These are phyloP conservation scores for Dexiosoma caninum DNA, from an alignment of 2,888 invertebrate genomes.

Conservation along the genomic window DNA sequence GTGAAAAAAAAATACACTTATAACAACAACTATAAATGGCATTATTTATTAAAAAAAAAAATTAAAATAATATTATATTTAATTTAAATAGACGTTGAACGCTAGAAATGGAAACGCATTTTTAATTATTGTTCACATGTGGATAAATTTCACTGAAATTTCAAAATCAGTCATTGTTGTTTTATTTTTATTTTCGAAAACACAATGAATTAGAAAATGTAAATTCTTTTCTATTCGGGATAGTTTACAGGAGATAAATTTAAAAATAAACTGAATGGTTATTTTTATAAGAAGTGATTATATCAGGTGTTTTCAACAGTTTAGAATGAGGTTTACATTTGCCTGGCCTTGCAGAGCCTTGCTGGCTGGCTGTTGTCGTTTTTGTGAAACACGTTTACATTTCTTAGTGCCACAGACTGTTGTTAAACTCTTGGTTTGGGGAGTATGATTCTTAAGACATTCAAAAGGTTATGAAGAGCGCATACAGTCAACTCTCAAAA, in stretches of 20 bases:
- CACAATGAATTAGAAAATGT: neutral
- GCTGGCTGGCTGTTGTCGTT: too few relatives aligned
- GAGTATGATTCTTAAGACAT: too few relatives aligned
- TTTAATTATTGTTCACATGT: conserved; percentile 44
- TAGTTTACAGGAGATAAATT: neutral
- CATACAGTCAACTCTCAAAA: too few relatives aligned
- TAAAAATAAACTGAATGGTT: neutral
- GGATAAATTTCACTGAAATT: conserved; percentile 44
- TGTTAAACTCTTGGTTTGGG: too few relatives aligned
- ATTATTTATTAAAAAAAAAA: too few relatives aligned
- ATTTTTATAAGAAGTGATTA: too few relatives aligned
- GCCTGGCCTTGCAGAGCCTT: too few relatives aligned
- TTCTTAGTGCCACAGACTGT: too few relatives aligned
- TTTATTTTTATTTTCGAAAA: neutral
- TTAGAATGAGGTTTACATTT: too few relatives aligned
- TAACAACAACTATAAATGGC: neutral
- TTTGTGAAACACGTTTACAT: too few relatives aligned
- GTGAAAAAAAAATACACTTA: neutral
- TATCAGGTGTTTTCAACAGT: too few relatives aligned
- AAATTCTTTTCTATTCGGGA: neutral
- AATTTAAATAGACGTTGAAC: neutral
- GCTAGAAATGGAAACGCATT: conserved; percentile 36
- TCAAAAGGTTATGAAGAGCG: too few relatives aligned
- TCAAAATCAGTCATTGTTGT: neutral
- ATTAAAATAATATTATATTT: conserved; percentile 35